A percentile compares a stretch with the other conserved stretches of the same genome.
These are phyloP conservation scores for Campylorhamphus procurvoides DNA, from an alignment of 2,113 vertebrate species.

Conservation along the genomic window DNA sequence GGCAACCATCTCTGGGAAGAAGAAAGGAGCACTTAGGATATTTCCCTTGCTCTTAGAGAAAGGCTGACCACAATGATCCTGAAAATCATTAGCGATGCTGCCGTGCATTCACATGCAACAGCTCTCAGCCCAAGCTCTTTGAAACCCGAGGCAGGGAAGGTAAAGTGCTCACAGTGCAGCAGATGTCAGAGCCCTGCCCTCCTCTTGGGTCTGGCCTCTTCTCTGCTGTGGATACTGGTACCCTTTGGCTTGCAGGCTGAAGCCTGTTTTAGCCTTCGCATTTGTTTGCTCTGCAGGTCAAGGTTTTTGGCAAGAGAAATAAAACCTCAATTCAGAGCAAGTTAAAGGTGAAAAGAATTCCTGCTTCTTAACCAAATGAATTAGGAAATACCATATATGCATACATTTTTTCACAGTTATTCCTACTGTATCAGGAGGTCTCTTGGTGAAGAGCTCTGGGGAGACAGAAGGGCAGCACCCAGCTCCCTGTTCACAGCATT, in stretches of 20 bases:
- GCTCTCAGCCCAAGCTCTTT: not conserved
- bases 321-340: not conserved
- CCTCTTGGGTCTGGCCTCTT: not conserved
- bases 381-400: not conserved
- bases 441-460: not conserved
- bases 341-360: not conserved
- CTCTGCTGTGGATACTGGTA: not conserved
- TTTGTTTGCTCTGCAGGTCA: not conserved
- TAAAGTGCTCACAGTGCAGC: not conserved
- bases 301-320: not conserved
- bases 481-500: not conserved
- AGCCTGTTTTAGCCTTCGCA: not conserved
- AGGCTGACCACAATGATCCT: slow-evolving; percentile 20
- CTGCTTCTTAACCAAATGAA: not conserved
- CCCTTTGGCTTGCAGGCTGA: not conserved
- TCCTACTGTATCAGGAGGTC: not conserved
- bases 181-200: not conserved
- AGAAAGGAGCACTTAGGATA: slow-evolving; percentile 8
- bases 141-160: not conserved
- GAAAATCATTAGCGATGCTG: not conserved
- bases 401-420: not conserved
- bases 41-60: slow-evolving; percentile 5
- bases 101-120: not conserved
- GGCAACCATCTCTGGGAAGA: not conserved
- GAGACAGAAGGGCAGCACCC: not conserved